Evolutionary conservation across 2,888 invertebrate species (phyloP).

Genomic region (Eilema caniola): DNA sequence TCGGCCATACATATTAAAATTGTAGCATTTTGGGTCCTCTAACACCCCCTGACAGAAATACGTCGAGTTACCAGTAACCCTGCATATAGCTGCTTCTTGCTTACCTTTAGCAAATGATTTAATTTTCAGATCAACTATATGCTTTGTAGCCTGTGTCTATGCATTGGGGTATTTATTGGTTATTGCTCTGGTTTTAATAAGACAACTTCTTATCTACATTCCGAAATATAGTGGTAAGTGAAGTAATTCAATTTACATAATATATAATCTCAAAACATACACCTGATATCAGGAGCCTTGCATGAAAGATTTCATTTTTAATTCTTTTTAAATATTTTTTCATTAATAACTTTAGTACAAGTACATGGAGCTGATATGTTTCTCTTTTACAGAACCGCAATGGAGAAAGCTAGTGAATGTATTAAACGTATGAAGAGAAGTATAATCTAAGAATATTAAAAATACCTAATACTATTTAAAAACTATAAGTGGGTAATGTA

Average conservation of each 20-base stretch:
- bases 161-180: constrained; percentile 77
- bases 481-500: too few relatives aligned
- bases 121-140: constrained; percentile 83
- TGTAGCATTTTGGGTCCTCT: too few relatives aligned
- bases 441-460: constrained; percentile 16
- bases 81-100: too few relatives aligned
- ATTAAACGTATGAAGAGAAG: constrained; percentile 56
- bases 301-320: too few relatives aligned
- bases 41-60: too few relatives aligned
- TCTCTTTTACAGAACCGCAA: constrained; percentile 66
- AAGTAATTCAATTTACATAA: not conserved
- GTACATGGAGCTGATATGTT: not conserved
- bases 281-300: not conserved
- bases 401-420: constrained; percentile 71
- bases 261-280: not conserved
- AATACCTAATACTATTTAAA: too few relatives aligned
- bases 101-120: not conserved
- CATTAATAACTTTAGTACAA: too few relatives aligned
- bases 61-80: too few relatives aligned
- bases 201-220: constrained; percentile 79
- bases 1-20: too few relatives aligned
- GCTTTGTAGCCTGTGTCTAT: constrained; percentile 86
- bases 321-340: too few relatives aligned
- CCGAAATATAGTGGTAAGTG: constrained; percentile 77
- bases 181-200: constrained; percentile 76